Conservation (phyloP, 1,140 invertebrate genomes). For the Dreissena polymorpha region DNA sequence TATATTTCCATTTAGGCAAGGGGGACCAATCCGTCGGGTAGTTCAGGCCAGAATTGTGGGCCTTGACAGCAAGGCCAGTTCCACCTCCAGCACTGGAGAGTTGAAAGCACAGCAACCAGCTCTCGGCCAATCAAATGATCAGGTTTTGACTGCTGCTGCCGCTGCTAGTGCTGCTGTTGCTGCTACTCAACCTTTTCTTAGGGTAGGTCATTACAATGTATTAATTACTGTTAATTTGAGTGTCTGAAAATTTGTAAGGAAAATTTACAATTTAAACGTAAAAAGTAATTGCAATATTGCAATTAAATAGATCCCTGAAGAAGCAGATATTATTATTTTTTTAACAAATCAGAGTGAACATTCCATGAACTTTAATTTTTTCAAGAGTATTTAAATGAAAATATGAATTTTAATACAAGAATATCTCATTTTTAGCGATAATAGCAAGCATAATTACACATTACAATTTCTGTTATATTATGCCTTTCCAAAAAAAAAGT, state of each 20-base stretch:
- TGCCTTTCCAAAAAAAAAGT: too few species aligned
- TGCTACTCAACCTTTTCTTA: conserved; percentile 73
- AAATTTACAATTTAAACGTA: background rate
- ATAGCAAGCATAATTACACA: too few species aligned
- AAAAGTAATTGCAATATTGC: too few species aligned
- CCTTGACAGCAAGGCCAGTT: conserved; percentile 44
- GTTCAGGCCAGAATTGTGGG: conserved; percentile 69
- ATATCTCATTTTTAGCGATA: too few species aligned
- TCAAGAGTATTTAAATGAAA: too few species aligned
- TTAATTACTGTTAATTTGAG: background rate
- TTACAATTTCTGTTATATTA: too few species aligned
- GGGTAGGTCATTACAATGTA: conserved; percentile 57
- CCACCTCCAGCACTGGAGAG: conserved; percentile 5
- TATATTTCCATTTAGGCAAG: conserved; percentile 48
- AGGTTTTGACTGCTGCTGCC: conserved; percentile 66
- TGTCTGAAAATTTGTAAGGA: background rate
- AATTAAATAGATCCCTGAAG: too few species aligned
- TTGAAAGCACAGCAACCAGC: conserved; percentile 15
- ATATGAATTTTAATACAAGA: too few species aligned
- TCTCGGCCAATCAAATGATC: conserved; percentile 49
- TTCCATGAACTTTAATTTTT: too few species aligned
- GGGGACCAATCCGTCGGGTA: conserved; percentile 67
- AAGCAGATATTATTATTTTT: too few species aligned
- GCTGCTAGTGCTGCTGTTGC: conserved; percentile 74
- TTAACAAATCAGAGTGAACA: too few species aligned